A percentile compares a stretch with the other conserved stretches of the same genome.
These are phyloP conservation scores for Anabacerthia variegaticeps DNA, from an alignment of 2,797 vertebrate genomes.

Conservation along the genomic window DNA sequence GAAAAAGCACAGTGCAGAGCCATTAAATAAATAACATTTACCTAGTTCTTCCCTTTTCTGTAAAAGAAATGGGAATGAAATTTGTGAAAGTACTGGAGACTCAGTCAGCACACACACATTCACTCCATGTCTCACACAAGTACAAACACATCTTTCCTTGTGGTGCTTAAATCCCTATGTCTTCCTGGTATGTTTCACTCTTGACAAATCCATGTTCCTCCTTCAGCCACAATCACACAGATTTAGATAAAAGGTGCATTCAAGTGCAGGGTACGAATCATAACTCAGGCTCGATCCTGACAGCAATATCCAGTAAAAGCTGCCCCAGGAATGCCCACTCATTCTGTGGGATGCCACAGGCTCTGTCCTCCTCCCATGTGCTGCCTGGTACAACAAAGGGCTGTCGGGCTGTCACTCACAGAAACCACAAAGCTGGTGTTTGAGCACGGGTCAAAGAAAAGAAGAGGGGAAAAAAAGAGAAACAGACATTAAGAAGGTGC, in stretches of 20 bases:
- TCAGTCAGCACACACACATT: background rate
- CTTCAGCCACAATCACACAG: background rate
- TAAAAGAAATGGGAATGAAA: background rate
- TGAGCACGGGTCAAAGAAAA: background rate
- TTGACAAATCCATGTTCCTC: background rate
- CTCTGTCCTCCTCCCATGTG: background rate
- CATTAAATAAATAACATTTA: slow-evolving; percentile 29
- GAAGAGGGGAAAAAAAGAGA: fast-evolving
- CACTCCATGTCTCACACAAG: background rate
- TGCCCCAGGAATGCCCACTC: background rate
- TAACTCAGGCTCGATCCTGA: background rate
- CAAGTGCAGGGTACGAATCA: slow-evolving; percentile 36
- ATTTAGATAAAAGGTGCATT: slow-evolving; percentile 51
- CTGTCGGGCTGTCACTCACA: background rate
- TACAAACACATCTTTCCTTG: background rate
- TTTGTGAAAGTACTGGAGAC: background rate
- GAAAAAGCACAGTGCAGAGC: background rate
- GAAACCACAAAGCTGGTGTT: background rate
- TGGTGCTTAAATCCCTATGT: background rate
- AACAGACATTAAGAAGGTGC: slow-evolving; percentile 30
- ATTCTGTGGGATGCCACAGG: background rate
- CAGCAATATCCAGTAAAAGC: background rate
- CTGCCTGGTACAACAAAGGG: background rate
- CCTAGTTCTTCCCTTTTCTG: background rate
- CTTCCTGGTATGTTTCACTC: background rate